These are phyloP conservation scores for Vanessa cardui DNA, from an alignment of 2,888 invertebrate genomes.

Conservation along the genomic window DNA sequence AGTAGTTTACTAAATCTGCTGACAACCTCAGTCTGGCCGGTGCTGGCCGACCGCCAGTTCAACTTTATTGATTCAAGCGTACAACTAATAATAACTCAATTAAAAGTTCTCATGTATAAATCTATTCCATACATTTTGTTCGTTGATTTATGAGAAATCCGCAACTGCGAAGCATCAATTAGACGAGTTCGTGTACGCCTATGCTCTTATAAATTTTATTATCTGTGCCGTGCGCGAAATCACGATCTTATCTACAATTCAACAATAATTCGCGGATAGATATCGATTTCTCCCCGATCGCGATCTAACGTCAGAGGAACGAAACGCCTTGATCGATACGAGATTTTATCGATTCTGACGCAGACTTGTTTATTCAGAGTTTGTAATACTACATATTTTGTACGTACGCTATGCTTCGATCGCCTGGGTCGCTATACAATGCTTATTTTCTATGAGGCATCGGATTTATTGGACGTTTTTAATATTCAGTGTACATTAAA, in stretches of 20 bases:
- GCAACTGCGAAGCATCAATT: conserved; percentile 32
- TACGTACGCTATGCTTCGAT: not conserved
- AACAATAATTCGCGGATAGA: conserved; percentile 45
- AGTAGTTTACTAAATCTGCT: conserved; percentile 2
- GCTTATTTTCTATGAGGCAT: conserved; percentile 45
- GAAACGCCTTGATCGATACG: conserved; percentile 41
- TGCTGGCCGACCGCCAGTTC: conserved; percentile 31
- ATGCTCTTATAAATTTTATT: conserved; percentile 38
- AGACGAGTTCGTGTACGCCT: conserved; percentile 32
- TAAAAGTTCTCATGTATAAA: too few species aligned
- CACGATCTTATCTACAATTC: conserved; percentile 45
- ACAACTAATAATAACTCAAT: not conserved
- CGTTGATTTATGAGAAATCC: conserved; percentile 9
- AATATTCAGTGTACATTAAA: conserved; percentile 54
- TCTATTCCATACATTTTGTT: too few species aligned
- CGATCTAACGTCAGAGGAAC: conserved; percentile 42
- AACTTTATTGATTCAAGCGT: conserved; percentile 17
- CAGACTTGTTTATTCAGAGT: conserved; percentile 25
- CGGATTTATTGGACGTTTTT: conserved; percentile 41
- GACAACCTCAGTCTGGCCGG: conserved; percentile 1
- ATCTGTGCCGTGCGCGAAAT: conserved; percentile 39
- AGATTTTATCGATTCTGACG: conserved; percentile 42
- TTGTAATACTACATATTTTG: conserved; percentile 2
- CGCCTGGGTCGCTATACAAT: conserved; percentile 47
- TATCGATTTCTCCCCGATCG: conserved; percentile 45